Conservation (phyloP, 2,797 vertebrate genomes). For the Eurystomus glaucurus region DNA sequence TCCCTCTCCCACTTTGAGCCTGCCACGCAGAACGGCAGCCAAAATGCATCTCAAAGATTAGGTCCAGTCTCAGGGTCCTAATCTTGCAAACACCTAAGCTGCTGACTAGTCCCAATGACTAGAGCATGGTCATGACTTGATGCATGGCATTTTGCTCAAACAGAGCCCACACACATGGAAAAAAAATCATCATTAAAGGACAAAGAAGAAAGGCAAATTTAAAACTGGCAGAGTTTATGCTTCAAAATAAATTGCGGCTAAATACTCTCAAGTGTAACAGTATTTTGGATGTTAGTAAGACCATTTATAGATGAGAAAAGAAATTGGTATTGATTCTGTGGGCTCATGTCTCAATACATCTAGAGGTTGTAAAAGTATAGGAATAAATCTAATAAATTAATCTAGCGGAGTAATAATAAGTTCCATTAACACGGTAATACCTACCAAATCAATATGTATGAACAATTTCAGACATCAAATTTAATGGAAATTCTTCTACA, state of each 20-base stretch:
- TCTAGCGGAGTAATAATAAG: slow-evolving; percentile 41
- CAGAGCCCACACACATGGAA: background rate
- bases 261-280: slow-evolving; percentile 7
- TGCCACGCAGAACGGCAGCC: background rate
- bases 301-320: slow-evolving; percentile 35
- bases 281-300: slow-evolving; percentile 7
- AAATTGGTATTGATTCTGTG: slow-evolving; percentile 64
- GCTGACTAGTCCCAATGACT: background rate
- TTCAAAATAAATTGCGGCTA: slow-evolving; percentile 1
- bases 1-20: background rate
- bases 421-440: slow-evolving; percentile 41
- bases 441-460: background rate
- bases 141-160: background rate
- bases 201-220: slow-evolving; percentile 6
- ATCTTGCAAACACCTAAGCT: background rate
- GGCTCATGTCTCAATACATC: slow-evolving; percentile 43
- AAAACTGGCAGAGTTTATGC: background rate
- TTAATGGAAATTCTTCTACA: background rate
- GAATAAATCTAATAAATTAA: slow-evolving; percentile 66
- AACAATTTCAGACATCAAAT: slow-evolving; percentile 16
- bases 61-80: background rate
- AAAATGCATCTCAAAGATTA: background rate
- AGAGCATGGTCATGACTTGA: background rate
- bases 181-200: background rate
- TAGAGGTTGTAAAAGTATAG: slow-evolving; percentile 8